Evolutionary conservation across 2,797 vertebrate species (phyloP).

Genomic region (Geotrypetes seraphini): DNA sequence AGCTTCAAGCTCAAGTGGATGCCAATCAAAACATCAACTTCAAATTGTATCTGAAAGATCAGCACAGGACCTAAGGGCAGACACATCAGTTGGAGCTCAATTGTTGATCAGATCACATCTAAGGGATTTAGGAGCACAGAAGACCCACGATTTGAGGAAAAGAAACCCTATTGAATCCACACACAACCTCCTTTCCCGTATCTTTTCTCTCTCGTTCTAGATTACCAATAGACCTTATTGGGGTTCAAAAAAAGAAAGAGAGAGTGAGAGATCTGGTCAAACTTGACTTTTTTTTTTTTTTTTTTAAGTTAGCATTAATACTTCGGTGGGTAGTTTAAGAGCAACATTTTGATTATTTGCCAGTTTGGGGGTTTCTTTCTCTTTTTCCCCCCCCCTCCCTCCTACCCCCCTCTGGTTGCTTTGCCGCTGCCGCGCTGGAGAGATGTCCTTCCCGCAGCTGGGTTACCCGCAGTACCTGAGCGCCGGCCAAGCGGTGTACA

Average conservation of each 20-base stretch:
- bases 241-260: conserved; percentile 12
- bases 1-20: conserved; percentile 80
- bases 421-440: conserved; percentile 24
- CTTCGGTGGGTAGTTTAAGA: no score
- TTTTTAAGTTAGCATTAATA: no score
- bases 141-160: conserved; percentile 52
- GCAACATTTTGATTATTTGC: no score
- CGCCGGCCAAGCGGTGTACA: conserved; percentile 84
- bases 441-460: conserved; percentile 95
- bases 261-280: no score
- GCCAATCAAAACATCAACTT: conserved; percentile 99
- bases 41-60: conserved; percentile 96
- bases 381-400: conserved; percentile 23
- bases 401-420: conserved; percentile 25
- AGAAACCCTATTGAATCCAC: conserved; percentile 34
- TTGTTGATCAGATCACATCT: conserved; percentile 95
- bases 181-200: conserved; percentile 2
- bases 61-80: conserved; percentile 91
- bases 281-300: no score
- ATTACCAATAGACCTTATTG: no score
- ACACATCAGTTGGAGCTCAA: conserved; percentile 95
- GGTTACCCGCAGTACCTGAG: conserved; percentile 92
- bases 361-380: no score
- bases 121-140: conserved; percentile 84
- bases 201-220: conserved; percentile 11